Percentiles rank a stretch among this genome's conserved stretches.
Evolutionary conservation across 2,888 invertebrate species (phyloP).

Genomic region (Dorcus parallelipipedus): DNA sequence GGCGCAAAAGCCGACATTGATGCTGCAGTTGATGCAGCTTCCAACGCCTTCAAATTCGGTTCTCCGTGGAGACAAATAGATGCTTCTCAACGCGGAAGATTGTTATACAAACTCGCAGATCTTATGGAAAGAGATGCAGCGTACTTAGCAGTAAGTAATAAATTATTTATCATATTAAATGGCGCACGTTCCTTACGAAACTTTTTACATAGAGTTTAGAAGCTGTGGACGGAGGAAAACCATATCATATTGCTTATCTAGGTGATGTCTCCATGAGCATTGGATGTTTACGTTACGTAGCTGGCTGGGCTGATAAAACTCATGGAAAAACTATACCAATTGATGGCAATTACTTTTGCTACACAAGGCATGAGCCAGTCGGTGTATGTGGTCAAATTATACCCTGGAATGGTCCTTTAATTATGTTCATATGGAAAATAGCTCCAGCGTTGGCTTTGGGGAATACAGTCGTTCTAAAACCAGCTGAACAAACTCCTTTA

Average conservation of each 20-base stretch:
- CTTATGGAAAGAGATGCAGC: slow-evolving; percentile 75
- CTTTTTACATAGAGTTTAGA: slow-evolving; percentile 69
- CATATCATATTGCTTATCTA: slow-evolving; percentile 67
- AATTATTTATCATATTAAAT: not conserved
- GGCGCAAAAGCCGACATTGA: slow-evolving; percentile 73
- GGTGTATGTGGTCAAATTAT: slow-evolving; percentile 93
- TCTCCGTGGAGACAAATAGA: slow-evolving; percentile 85
- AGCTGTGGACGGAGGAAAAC: slow-evolving; percentile 93
- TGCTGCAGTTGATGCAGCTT: slow-evolving; percentile 75
- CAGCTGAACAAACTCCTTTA: slow-evolving; percentile 92
- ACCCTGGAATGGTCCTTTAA: slow-evolving; percentile 90
- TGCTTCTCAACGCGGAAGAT: slow-evolving; percentile 77
- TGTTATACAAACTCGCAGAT: slow-evolving; percentile 77
- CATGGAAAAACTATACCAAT: slow-evolving; percentile 69
- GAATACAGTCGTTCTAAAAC: slow-evolving; percentile 83
- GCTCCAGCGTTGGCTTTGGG: slow-evolving; percentile 71
- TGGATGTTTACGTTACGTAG: slow-evolving; percentile 76
- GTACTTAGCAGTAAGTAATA: slow-evolving; percentile 70
- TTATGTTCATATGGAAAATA: slow-evolving; percentile 97
- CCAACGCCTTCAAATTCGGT: slow-evolving; percentile 69
- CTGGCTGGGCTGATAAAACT: slow-evolving; percentile 91
- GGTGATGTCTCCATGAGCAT: slow-evolving; percentile 64
- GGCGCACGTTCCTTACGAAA: no score
- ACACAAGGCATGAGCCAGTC: slow-evolving; percentile 89
- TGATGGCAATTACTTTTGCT: slow-evolving; percentile 78